phyloP scores from a whole-genome alignment of 92 coral and sea anemone genomes.

The Epizoanthus illoricatus region DNA sequence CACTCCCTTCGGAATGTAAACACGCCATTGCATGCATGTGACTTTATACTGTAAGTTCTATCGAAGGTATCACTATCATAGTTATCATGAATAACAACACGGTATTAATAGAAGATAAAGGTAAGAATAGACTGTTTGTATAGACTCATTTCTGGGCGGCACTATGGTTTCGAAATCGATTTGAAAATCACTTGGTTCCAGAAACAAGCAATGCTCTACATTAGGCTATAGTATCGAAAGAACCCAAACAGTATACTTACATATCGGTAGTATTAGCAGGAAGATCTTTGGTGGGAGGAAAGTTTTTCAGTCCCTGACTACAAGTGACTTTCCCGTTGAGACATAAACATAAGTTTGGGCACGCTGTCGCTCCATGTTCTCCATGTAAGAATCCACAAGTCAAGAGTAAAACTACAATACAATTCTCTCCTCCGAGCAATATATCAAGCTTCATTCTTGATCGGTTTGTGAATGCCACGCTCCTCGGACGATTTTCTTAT shows the following conservation, averaged over 20 bases:
- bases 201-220: background rate
- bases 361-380: background rate
- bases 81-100: background rate
- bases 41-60: background rate
- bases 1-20: slow-evolving; percentile 1
- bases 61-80: background rate
- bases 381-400: background rate
- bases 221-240: too few species aligned
- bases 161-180: too few species aligned
- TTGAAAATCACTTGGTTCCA: background rate
- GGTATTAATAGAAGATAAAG: background rate
- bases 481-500: slow-evolving; percentile 1
- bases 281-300: slow-evolving; percentile 1
- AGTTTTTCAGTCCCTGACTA: background rate
- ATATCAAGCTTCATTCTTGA: background rate
- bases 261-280: slow-evolving; percentile 33
- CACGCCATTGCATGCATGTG: background rate
- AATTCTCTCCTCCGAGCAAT: background rate
- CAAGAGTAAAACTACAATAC: slow-evolving; percentile 1
- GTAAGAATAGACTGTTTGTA: background rate
- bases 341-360: slow-evolving; percentile 10
- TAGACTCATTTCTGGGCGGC: too few species aligned
- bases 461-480: background rate
- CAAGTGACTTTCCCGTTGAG: slow-evolving; percentile 22
- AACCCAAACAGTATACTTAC: slow-evolving; percentile 4